A percentile compares a stretch with the other conserved stretches of the same genome.
phyloP scores from a whole-genome alignment of 2,113 vertebrate species.

The Misgurnus anguillicaudatus region DNA sequence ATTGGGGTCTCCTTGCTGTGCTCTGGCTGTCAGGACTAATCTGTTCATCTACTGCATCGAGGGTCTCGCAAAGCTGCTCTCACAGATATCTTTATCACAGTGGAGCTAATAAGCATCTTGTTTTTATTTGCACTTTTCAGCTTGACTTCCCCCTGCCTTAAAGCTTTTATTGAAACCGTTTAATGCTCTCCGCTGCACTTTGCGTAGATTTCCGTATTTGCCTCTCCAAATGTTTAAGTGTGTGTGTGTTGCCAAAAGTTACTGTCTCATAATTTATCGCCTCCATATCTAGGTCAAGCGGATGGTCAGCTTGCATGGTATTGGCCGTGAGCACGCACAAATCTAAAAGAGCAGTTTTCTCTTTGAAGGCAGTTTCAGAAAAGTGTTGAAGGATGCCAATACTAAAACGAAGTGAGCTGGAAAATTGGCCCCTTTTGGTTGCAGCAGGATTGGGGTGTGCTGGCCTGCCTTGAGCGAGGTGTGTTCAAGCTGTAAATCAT shows the following conservation, averaged over 20 bases:
- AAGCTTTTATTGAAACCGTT: not conserved
- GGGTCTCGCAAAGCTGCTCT: constrained; percentile 10
- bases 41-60: constrained; percentile 21
- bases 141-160: constrained; percentile 36
- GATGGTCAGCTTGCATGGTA: constrained; percentile 23
- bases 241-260: not conserved
- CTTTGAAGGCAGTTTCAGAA: constrained; percentile 29
- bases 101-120: constrained; percentile 34
- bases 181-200: not conserved
- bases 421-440: constrained; percentile 29
- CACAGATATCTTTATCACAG: constrained; percentile 52
- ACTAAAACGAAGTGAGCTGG: constrained; percentile 36
- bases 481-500: constrained; percentile 41
- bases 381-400: constrained; percentile 38
- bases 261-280: constrained; percentile 23
- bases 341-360: constrained; percentile 2
- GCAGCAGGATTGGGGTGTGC: constrained; percentile 25
- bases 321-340: not conserved
- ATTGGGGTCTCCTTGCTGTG: constrained; percentile 31
- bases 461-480: constrained; percentile 31
- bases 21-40: constrained; percentile 50
- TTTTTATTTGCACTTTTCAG: constrained; percentile 42
- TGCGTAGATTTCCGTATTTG: not conserved
- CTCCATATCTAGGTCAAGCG: constrained; percentile 19
- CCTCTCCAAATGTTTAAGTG: not conserved